Evolutionary conservation across 2,888 invertebrate genomes (phyloP), one percentile per base, ranked within the genome.

Genomic region (Plebejus argus): DNA sequence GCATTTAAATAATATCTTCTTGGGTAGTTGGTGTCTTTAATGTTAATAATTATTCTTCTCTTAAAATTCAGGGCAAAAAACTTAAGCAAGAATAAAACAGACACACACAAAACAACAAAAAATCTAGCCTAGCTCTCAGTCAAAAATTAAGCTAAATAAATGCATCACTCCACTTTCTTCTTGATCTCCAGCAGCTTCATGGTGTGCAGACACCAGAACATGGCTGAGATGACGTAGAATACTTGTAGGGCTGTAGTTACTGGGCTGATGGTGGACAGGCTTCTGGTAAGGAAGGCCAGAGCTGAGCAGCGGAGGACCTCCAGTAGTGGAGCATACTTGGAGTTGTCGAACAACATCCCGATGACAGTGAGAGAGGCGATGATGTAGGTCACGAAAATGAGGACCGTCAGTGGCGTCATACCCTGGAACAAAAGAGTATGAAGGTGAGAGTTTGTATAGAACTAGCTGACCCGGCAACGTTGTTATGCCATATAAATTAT

Each of bases 301-400:
- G 95, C 86, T n/a, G 95, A 92, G 84, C 97, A 97, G 12, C 97
- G 94, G 1, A 95, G 80, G 1, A 96, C 93, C 88, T 97, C 97
- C 56, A 96, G 89, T 1, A 95, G 84, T 8, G 95, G 94, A 0
- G 96, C 96, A 82, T 95, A 92, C 8, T 95, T 93, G 70, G 95
- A 95, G 82, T 96, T 95, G 83, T 97, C 97, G 83, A 97, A 96
- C 10, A 97, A 86, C 94, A 97, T 95, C 0, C 97, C 97, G 76
- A 97, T 96, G 35, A 95, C 91, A 0, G 96, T 96, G 18, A 97
- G 88, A 0, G 96, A 96, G 3, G 95, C 95, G 71, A 97, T 94
- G 81, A 97, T 95, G 91, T 96, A 96, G 70, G 94, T 79, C 0
- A 96, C 95, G 84, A 95, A 95, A 75, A 94, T 88, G 18, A 95